Evolutionary conservation across 1,140 invertebrate species (phyloP), one percentile per base, ranked within the genome.

Genomic region (Ceratina calcarata): DNA sequence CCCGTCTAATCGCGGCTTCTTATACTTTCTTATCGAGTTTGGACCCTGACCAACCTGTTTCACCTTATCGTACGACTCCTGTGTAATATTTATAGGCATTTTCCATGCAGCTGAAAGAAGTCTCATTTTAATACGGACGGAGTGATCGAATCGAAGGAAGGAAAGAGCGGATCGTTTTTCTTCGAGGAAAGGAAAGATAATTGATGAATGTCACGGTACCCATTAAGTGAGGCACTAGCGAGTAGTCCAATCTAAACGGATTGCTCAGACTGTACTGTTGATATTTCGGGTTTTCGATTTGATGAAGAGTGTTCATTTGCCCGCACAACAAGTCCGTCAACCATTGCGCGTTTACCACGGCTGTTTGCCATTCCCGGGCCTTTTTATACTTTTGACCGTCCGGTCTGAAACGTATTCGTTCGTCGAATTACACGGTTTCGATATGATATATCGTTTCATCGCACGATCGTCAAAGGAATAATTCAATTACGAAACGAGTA

Each of bases 261-360:
- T 96, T 94, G 1, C 95, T 95, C 22, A 96, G 88, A 83, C 95
- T 96, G 89, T 97, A 98, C 82, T 98, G 96, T 86, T 98, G 97
- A 91, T 98, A 99, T 87, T 97, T 97, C 0, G 95, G 95, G 89
- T 95, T 96, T 84, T 97, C 97, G 69, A 95, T 96, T 93, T 96
- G 97, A 89, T 97, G 95, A 0, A 98, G 92, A 6, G 96, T 96
- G 84, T 94, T 96, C 90, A 96, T 95, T 90, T 98, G 97, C 1
- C 98, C 98, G 78, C 99, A 96, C 82, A 99, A 94, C 57, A 99
- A 94, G 91, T 99, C 98, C 72, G 97, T 98, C 61, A 99, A 92
- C 98, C 98, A 99, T 80, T 97, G 96, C 10, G 97, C 96, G 92
- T 98, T 99, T 0, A 99, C 98, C 3, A 98, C 95, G 18, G 97